Conservation (phyloP, 2,888 invertebrate genomes). For the Volucella zonaria region DNA sequence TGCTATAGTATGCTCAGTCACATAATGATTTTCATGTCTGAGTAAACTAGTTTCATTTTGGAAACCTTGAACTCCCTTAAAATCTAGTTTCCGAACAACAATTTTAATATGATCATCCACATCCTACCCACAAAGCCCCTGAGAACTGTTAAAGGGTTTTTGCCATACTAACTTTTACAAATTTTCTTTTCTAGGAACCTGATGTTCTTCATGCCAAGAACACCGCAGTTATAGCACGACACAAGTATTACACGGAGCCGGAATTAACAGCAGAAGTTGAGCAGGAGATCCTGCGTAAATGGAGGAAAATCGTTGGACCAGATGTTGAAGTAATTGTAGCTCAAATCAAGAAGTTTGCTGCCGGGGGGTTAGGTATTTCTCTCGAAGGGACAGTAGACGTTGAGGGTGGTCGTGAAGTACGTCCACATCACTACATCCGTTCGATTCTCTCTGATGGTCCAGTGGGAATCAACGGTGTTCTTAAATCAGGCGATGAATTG, state of each 20-base stretch:
- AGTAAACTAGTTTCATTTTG: constrained; percentile 27
- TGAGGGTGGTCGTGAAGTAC: constrained; percentile 96
- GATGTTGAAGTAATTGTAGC: constrained; percentile 91
- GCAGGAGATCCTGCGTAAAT: constrained; percentile 90
- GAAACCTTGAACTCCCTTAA: constrained; percentile 25
- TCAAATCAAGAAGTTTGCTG: constrained; percentile 91
- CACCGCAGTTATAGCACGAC: constrained; percentile 76
- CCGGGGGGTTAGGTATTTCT: constrained; percentile 97
- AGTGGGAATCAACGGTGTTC: constrained; percentile 94
- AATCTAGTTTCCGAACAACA: background rate
- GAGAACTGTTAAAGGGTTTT: background rate
- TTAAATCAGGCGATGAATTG: constrained; percentile 97
- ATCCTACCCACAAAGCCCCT: background rate
- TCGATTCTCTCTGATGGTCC: constrained; percentile 99
- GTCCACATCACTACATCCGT: constrained; percentile 99
- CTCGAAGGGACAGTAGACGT: constrained; percentile 99
- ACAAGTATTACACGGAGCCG: constrained; percentile 82
- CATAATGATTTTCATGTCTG: constrained; percentile 5
- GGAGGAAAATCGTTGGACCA: constrained; percentile 91
- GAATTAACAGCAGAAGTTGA: constrained; percentile 88
- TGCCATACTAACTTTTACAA: background rate
- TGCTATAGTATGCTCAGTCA: background rate
- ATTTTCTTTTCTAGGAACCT: constrained; percentile 72
- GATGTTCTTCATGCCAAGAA: constrained; percentile 78
- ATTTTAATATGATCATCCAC: background rate